Evolutionary conservation across 2,888 invertebrate species (phyloP).

Genomic region (Trichacis sp.): DNA sequence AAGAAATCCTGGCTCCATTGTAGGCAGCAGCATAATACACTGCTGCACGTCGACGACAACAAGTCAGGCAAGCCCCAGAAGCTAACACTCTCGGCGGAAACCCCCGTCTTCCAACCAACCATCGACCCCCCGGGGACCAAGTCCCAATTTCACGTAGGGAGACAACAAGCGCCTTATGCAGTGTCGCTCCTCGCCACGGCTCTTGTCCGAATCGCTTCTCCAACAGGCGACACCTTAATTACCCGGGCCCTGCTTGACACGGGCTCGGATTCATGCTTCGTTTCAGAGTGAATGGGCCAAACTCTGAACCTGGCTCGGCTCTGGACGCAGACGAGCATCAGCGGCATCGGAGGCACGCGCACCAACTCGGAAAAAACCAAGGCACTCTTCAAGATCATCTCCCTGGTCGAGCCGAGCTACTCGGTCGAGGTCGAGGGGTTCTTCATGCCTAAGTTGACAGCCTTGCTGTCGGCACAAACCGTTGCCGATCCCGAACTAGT

Average conservation of each 20-base stretch:
- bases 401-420: too few species aligned
- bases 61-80: too few species aligned
- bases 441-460: too few species aligned
- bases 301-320: not conserved
- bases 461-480: too few species aligned
- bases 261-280: conserved; percentile 6
- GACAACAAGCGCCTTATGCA: not conserved
- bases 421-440: too few species aligned
- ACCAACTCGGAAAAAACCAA: too few species aligned
- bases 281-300: not conserved
- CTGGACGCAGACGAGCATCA: not conserved
- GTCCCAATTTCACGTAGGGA: not conserved
- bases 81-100: not conserved
- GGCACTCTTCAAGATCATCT: too few species aligned
- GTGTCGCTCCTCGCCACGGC: not conserved
- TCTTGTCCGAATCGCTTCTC: not conserved
- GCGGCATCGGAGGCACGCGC: not conserved
- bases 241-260: not conserved
- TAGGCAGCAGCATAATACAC: not conserved
- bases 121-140: not conserved
- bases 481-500: too few species aligned
- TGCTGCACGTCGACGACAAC: not conserved
- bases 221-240: not conserved
- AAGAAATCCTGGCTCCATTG: not conserved
- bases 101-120: not conserved